These are phyloP conservation scores for Pheosia gnoma DNA, from an alignment of 2,888 invertebrate genomes.

Conservation along the genomic window DNA sequence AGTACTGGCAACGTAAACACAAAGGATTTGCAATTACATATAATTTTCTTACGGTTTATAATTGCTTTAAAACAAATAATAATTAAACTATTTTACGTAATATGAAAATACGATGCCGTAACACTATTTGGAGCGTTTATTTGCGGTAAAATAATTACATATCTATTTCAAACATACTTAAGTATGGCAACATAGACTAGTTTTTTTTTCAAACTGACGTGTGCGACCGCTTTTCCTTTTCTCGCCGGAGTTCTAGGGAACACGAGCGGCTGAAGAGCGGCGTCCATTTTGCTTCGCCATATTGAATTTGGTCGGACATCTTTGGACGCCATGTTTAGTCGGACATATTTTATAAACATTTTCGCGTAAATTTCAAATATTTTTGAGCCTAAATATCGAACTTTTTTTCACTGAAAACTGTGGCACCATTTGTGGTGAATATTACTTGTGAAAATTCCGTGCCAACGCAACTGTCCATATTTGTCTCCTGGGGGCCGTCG, in stretches of 20 bases:
- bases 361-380: conserved; percentile 85
- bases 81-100: background rate
- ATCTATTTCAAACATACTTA: background rate
- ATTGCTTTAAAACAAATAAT: background rate
- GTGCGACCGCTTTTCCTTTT: conserved; percentile 57
- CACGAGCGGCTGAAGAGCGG: conserved; percentile 58
- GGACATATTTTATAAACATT: conserved; percentile 90
- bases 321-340: conserved; percentile 90
- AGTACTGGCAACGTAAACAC: background rate
- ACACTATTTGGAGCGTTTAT: background rate
- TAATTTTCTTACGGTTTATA: background rate
- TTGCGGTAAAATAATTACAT: conserved; percentile 9
- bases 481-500: conserved; percentile 75
- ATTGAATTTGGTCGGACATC: conserved; percentile 86
- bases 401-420: conserved; percentile 79
- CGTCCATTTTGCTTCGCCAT: conserved; percentile 85
- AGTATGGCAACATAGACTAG: conserved; percentile 49
- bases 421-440: conserved; percentile 66
- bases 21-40: background rate
- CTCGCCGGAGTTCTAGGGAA: conserved; percentile 47
- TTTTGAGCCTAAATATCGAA: conserved; percentile 77
- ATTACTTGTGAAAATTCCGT: conserved; percentile 70
- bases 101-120: background rate
- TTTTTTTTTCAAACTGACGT: conserved; percentile 44
- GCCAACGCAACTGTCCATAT: conserved; percentile 76